A percentile compares a stretch with the other conserved stretches of the same genome.
Conservation (phyloP, 2,888 invertebrate species). For the Diadromus collaris region DNA sequence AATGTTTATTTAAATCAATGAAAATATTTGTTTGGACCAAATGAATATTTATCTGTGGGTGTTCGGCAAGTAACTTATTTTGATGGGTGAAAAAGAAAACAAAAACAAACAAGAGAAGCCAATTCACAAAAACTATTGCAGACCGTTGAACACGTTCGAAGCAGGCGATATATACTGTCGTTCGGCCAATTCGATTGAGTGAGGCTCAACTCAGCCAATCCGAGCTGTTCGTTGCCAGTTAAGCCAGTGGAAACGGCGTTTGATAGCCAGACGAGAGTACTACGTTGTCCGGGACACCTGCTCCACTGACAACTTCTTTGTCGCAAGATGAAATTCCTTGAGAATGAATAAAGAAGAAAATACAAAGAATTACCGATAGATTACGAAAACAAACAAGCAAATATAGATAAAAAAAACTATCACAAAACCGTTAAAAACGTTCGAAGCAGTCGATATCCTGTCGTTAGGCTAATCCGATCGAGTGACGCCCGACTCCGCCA, state of each 20-base stretch:
- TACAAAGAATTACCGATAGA: too few species aligned
- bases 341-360: too few species aligned
- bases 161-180: conserved; percentile 23
- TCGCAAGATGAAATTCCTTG: too few species aligned
- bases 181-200: conserved; percentile 4
- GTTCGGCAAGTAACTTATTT: too few species aligned
- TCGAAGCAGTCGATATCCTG: conserved; percentile 19
- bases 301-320: too few species aligned
- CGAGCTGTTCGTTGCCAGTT: background rate
- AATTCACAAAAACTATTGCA: background rate
- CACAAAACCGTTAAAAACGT: too few species aligned
- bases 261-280: conserved; percentile 21
- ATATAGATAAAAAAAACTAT: background rate
- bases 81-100: background rate
- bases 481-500: background rate
- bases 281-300: conserved; percentile 15
- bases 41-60: too few species aligned
- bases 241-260: conserved; percentile 27
- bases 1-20: too few species aligned
- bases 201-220: background rate
- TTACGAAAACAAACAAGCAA: background rate
- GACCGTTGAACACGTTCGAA: background rate
- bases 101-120: background rate
- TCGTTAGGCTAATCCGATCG: conserved; percentile 8
- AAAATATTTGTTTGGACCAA: background rate